Conservation (phyloP, 2,888 invertebrate genomes). For the Periphyllus acericola region DNA sequence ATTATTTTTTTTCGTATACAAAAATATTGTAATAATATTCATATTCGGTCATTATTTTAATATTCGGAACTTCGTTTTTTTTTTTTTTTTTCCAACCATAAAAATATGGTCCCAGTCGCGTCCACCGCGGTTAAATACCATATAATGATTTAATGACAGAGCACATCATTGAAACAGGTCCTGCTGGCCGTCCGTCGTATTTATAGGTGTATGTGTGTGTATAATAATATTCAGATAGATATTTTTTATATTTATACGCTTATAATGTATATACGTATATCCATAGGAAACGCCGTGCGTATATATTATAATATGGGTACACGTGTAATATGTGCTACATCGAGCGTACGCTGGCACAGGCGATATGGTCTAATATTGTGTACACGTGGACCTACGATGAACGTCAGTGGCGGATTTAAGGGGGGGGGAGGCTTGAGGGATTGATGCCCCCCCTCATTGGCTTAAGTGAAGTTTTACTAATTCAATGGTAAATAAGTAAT, state of each 20-base stretch:
- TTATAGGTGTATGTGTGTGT: not conserved
- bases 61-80: slow-evolving; percentile 23
- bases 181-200: not conserved
- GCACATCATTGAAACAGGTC: slow-evolving; percentile 38
- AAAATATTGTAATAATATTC: not conserved
- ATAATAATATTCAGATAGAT: not conserved
- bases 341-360: not conserved
- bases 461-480: too few relatives aligned
- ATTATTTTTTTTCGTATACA: not conserved
- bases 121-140: slow-evolving; percentile 37
- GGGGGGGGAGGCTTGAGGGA: too few relatives aligned
- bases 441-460: too few relatives aligned
- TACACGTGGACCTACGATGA: too few relatives aligned
- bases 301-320: not conserved
- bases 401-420: too few relatives aligned
- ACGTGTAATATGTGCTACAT: not conserved
- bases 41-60: slow-evolving; percentile 51
- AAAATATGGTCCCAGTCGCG: slow-evolving; percentile 4
- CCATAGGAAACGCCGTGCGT: not conserved
- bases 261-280: not conserved
- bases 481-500: too few relatives aligned
- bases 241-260: too few relatives aligned
- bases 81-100: not conserved
- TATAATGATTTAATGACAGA: slow-evolving; percentile 59
- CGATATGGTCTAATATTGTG: not conserved